Base-by-base conservation (phyloP, 2,113 vertebrate species). In the Casuarius casuarius region DNA sequence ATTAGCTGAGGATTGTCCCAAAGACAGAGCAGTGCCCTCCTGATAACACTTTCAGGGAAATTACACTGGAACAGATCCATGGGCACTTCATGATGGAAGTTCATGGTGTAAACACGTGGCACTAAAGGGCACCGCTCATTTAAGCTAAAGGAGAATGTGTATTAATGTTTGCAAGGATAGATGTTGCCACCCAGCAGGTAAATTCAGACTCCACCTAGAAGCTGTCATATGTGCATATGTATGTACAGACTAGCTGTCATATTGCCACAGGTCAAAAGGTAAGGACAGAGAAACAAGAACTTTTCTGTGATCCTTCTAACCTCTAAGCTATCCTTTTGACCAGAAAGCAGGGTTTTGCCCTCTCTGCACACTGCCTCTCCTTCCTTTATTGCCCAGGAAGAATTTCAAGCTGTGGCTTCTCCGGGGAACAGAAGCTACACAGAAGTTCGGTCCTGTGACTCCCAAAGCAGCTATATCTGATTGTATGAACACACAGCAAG, bases 141-240 rank as follows among this genome's bases (percentile, higher is more conserved):
- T 10, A 49, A 46, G 59, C 71, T 51, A 28, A 2, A 42, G 48
- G 52, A 82, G 46, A 44, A 44, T n/a, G 31, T 56, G 19, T n/a
- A 4, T 16, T 35, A 9, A 22, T 42, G 59, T 13, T 42, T 49
- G n/a, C 54, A 62, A 63, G 25, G 1, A 7, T 1, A 35, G 71
- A n/a, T 46, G 25, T n/a, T 61, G 38, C 26, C 29, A 7, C 33
- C 4, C 0, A 0, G 31, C 5, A 14, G 82, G 40, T 65, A 9
- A 48, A 35, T 23, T 56, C 58, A 35, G n/a, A 3, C 0, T 0
- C 40, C 46, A 9, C 15, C 38, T 70, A 54, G 49, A 62, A 66
- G 58, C 38, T 38, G 38, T 38, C 38, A 38, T 38, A 38, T 38
- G 38, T 38, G 38, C 38, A 38, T 38, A 38, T 38, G 38, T 38